Percentiles rank a stretch among this genome's conserved stretches.
These are phyloP conservation scores for Pomatorhinus ruficollis DNA, from an alignment of 2,113 vertebrate species.

Conservation along the genomic window DNA sequence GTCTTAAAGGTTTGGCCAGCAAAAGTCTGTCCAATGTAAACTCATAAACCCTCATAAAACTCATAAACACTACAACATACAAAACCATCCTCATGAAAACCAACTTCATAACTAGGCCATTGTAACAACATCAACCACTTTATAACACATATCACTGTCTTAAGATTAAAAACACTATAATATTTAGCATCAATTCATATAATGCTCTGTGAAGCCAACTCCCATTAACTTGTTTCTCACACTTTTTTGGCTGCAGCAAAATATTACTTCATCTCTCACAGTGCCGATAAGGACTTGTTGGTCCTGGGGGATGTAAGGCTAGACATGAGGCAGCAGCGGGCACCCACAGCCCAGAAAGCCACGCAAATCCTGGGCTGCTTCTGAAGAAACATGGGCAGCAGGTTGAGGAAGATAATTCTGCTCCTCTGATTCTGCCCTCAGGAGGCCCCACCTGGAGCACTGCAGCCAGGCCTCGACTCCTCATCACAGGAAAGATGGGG, in stretches of 20 bases:
- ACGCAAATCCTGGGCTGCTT: neutral
- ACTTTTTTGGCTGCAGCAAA: neutral
- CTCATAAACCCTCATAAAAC: neutral
- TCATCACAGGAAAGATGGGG: neutral
- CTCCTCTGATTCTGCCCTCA: too few relatives aligned
- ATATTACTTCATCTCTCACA: neutral
- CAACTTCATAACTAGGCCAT: neutral
- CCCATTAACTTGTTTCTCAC: neutral
- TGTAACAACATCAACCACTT: neutral
- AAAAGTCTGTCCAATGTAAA: neutral
- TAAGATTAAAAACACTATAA: neutral
- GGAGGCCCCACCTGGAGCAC: neutral
- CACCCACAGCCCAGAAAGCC: neutral
- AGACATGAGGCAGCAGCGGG: neutral
- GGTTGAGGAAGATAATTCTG: neutral
- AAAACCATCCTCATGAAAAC: neutral
- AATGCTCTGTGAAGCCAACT: neutral
- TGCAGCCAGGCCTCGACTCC: rapidly evolving
- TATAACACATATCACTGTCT: too few relatives aligned
- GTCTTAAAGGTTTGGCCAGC: neutral
- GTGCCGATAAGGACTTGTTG: neutral
- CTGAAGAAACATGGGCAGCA: neutral
- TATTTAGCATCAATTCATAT: too few relatives aligned
- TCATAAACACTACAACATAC: neutral
- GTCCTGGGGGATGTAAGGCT: neutral